Conservation (phyloP, 2,888 invertebrate species). For the Myathropa florea region DNA sequence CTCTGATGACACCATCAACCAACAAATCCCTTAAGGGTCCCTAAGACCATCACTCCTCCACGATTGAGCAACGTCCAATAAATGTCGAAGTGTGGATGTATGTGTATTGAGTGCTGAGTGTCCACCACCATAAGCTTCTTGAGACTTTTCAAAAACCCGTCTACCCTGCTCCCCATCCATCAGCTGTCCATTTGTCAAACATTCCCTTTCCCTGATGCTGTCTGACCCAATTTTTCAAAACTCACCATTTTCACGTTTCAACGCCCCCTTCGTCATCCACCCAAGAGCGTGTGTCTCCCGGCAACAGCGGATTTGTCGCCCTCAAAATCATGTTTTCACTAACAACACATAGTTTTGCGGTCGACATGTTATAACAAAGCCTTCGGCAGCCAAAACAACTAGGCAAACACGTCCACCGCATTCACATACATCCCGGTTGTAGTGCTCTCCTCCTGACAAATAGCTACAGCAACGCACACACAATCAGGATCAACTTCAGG, state of each 20-base stretch:
- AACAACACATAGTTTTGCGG: constrained; percentile 68
- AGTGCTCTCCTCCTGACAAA: constrained; percentile 41
- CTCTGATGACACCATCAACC: constrained; percentile 36
- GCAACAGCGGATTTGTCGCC: constrained; percentile 59
- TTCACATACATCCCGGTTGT: constrained; percentile 31
- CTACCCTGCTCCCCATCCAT: constrained; percentile 18
- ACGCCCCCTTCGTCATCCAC: constrained; percentile 32
- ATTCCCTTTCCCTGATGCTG: background rate
- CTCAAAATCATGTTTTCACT: constrained; percentile 66
- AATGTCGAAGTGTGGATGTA: constrained; percentile 34
- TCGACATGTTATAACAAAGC: constrained; percentile 66
- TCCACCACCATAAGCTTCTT: constrained; percentile 58
- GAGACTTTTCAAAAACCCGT: constrained; percentile 36
- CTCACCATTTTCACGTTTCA: constrained; percentile 35
- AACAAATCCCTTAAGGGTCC: constrained; percentile 29
- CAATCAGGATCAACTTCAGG: constrained; percentile 45
- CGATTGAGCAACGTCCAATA: constrained; percentile 61
- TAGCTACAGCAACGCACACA: constrained; percentile 26
- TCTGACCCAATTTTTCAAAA: constrained; percentile 54
- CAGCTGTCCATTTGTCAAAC: background rate
- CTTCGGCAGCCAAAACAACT: constrained; percentile 65
- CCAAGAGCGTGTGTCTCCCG: constrained; percentile 34
- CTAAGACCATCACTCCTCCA: constrained; percentile 48
- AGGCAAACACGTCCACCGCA: constrained; percentile 65
- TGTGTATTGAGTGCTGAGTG: constrained; percentile 26